Conservation (phyloP, 2,113 vertebrate genomes). For the Carassius gibelio region DNA sequence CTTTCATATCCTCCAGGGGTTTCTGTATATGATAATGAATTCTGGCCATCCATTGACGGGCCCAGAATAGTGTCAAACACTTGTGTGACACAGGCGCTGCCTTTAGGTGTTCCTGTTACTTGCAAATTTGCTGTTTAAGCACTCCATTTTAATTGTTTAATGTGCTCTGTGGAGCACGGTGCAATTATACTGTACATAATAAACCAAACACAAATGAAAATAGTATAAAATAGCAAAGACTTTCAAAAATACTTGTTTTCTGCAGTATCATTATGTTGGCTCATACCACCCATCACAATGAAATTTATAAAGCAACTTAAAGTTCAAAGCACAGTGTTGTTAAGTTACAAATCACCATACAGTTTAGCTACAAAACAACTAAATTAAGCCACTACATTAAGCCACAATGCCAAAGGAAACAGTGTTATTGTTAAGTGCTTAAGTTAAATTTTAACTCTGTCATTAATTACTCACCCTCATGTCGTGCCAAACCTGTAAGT, state of each 20-base stretch:
- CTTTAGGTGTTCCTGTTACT: neutral
- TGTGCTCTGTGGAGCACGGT: neutral
- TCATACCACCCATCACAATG: neutral
- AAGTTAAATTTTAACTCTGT: neutral
- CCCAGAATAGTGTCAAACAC: neutral
- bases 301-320: neutral
- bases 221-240: neutral
- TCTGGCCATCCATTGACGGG: conserved; percentile 8
- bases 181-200: neutral
- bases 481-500: too few species aligned
- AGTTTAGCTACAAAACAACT: neutral
- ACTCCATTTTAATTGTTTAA: neutral
- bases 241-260: neutral
- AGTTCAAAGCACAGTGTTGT: neutral
- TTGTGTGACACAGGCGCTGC: neutral
- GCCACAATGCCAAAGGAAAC: neutral
- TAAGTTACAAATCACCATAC: neutral
- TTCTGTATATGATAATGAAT: conserved; percentile 38
- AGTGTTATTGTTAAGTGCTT: neutral
- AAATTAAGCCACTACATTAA: neutral
- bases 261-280: neutral
- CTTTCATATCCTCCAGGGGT: conserved; percentile 14
- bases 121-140: neutral
- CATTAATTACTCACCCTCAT: too few species aligned
- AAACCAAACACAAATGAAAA: neutral